Evolutionary conservation across 2,113 vertebrate genomes (phyloP), one percentile per base, ranked within the genome.

Genomic region (Puntigrus tetrazona): DNA sequence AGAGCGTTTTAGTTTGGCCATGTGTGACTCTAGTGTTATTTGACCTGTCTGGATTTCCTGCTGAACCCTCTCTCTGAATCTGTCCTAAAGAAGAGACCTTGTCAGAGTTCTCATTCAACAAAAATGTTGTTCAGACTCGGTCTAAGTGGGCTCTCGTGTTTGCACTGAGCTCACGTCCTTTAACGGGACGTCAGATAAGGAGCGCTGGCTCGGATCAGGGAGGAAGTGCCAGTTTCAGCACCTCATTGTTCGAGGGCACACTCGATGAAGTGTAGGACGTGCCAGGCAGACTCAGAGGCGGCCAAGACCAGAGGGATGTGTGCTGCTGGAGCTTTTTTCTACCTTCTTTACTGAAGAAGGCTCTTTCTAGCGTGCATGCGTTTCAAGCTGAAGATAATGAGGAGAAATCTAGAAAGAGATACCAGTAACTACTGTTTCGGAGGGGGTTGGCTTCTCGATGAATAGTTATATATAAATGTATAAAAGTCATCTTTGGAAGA

Each of bases 151-250:
- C 59, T 63, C 72, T n/a, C 43, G 29, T 47, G 38, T 61, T 63
- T 20, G 2, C 65, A 41, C 11, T 86, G 84, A 88, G 77, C 69
- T 84, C 69, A 84, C 78, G 84, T 55, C 27, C 22, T 86, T 84
- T 84, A 75, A 50, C n/a, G 67, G 81, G 34, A 34, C 29, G 81
- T 43, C 43, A 70, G 77, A 78, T 80, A 76, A 82, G 41, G 50
- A 57, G 9, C 14, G 22, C 74, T 29, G 74, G 75, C 63, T 82
- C 50, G 13, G 73, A 36, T 43, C n/a, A 11, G n/a, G 50, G 78
- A 85, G 72, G 70, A 87, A 74, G 77, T 77, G 59, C 69, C 22
- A 25, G 18, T 45, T 78, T 82, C 83, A 82, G 50, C 50, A 79
- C 47, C 73, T 84, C 41, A 16, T 82, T 85, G 70, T 85, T 45